Evolutionary conservation across 64 coral and sea anemone genomes (phyloP).

Genomic region (Stylophora pistillata): DNA sequence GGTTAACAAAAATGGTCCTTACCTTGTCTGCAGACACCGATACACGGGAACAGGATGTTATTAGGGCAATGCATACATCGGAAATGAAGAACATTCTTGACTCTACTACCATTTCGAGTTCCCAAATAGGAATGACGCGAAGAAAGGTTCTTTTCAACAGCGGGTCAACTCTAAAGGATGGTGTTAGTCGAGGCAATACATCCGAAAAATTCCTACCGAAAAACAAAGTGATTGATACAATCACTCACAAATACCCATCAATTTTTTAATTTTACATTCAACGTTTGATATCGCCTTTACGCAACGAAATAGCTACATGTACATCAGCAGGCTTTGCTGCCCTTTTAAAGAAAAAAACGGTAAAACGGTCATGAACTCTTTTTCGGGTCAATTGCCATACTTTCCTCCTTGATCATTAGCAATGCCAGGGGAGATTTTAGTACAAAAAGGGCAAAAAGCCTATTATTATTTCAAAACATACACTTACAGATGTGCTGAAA

Average conservation of each 20-base stretch:
- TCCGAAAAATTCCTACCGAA: not conserved
- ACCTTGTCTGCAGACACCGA: not conserved
- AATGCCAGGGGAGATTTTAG: no score
- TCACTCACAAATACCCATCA: no score
- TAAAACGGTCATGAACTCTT: no score
- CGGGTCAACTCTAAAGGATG: conserved; percentile 30
- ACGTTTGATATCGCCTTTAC: no score
- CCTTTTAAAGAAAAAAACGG: no score
- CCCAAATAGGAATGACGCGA: not conserved
- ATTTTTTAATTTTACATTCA: no score
- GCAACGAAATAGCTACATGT: no score
- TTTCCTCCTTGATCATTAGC: no score
- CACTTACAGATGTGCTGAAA: not conserved
- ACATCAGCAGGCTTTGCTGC: no score
- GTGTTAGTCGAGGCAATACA: not conserved
- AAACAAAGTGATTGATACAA: not conserved
- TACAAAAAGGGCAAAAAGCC: no score
- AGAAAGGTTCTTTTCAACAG: conserved; percentile 20
- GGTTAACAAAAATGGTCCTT: not conserved
- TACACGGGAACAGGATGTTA: not conserved
- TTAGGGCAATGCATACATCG: conserved; percentile 6
- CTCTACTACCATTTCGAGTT: not conserved
- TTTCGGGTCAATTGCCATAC: no score
- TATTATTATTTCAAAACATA: no score
- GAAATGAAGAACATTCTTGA: not conserved